Base-by-base conservation (phyloP, 2,797 vertebrate species). In the Heteromormyrus szaboi region DNA sequence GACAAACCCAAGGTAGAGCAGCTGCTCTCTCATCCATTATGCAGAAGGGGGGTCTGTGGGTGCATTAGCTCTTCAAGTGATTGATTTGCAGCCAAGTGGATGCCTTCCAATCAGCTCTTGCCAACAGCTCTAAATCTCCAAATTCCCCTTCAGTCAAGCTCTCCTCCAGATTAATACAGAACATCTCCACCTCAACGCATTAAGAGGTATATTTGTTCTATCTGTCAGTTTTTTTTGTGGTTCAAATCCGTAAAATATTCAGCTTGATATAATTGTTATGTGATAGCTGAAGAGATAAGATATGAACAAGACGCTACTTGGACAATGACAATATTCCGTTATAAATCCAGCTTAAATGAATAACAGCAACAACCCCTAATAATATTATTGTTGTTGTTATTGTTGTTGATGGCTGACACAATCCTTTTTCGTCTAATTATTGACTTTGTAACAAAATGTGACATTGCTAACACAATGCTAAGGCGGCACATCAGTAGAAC, bases 21-120 rank as follows among this genome's bases (percentile, higher is more conserved):
- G 88, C 88, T 85, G 88, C 33, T 62, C 48, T 65, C 33, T 22
- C 85, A 90, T 87, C 88, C 76, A 88, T 90, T 88, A 90, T 88
- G 88, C 72, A 90, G 65, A 12, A 87, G 87, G 62, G 51, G 22
- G 62, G 84, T 83, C 88, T 68, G 25, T 54, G 33, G 44, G 68
- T 37, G 48, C 41, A 17, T 22, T 88, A 22, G 86, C 65, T 37
- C 25, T 72, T 46, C 6, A 44, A 68, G 50, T 79, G 84, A 59
- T 9, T 25, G 68, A 62, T 48, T 56, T 37, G 46, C 17, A 79
- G 44, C 65, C 59, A 54, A 83, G 41, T 83, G 79, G 65, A 65
- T 50, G 19, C 81, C 44, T 8, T 46, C 46, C 56, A 56, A 48
- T 44, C 54, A 46, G 4, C 22, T 62, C 85, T n/a, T 29, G 53